These are phyloP conservation scores for Beroe forskalii DNA, from an alignment of 37 sponge, comb jelly and placozoan species.

Conservation along the genomic window DNA sequence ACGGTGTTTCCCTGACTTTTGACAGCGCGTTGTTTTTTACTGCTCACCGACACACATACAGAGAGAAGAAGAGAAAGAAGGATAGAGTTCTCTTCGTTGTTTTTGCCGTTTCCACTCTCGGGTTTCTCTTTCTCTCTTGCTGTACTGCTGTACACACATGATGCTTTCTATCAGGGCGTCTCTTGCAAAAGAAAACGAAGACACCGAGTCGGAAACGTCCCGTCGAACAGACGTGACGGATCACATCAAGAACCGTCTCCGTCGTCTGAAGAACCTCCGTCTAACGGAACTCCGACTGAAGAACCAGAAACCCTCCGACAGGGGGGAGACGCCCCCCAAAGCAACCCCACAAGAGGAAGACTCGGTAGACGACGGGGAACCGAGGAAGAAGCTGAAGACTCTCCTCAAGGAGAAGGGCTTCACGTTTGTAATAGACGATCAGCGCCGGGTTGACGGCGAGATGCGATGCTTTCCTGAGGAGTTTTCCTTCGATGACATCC, in stretches of 20 bases:
- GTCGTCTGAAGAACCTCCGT: neutral
- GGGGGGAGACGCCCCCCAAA: neutral
- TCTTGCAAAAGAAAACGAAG: neutral
- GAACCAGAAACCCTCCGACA: neutral
- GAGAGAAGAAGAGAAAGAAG: no score
- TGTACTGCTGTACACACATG: no score
- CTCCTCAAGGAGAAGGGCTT: conserved; percentile 57
- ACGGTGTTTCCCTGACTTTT: no score
- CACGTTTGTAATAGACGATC: conserved; percentile 53
- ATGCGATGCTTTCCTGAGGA: conserved; percentile 30
- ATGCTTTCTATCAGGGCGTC: neutral
- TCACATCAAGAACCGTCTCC: neutral
- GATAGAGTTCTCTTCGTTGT: no score
- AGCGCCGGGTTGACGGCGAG: conserved; percentile 46
- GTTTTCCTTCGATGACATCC: conserved; percentile 45
- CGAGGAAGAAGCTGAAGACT: conserved; percentile 52
- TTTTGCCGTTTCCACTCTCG: no score
- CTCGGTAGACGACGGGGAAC: conserved; percentile 25
- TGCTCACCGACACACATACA: no score
- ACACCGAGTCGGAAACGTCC: neutral
- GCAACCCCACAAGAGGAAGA: neutral
- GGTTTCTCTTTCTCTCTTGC: no score
- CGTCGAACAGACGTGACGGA: neutral
- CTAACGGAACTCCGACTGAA: neutral
- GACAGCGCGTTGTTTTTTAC: no score